These are phyloP conservation scores for Leptoclinus maculatus DNA, from an alignment of 2,797 vertebrate genomes.

Conservation along the genomic window DNA sequence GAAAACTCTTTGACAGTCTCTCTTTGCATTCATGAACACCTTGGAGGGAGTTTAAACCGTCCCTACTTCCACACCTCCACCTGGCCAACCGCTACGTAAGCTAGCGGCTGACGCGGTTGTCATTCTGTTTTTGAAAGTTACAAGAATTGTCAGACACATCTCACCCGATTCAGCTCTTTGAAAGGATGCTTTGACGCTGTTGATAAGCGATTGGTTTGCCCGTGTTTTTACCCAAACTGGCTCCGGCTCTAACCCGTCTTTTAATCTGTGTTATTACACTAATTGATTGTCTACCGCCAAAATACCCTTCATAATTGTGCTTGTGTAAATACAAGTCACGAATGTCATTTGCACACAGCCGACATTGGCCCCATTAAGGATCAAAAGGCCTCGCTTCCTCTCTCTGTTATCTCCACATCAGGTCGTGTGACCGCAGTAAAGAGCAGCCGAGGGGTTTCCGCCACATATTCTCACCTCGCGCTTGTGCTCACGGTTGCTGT, in stretches of 20 bases:
- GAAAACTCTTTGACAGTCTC: not conserved
- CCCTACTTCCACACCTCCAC: no score
- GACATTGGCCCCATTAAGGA: constrained; percentile 74
- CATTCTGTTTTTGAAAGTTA: no score
- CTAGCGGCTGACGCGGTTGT: no score
- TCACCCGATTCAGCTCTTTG: no score
- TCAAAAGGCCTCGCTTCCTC: constrained; percentile 78
- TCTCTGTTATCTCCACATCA: constrained; percentile 76
- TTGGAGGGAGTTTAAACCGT: no score
- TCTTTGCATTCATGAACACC: not conserved
- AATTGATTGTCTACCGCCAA: constrained; percentile 77
- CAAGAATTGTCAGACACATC: no score
- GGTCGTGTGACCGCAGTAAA: constrained; percentile 66
- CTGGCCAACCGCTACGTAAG: no score
- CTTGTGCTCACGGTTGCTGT: not conserved
- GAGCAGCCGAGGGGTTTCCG: constrained; percentile 43
- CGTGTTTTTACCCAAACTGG: constrained; percentile 47
- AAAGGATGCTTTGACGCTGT: no score
- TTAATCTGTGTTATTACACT: constrained; percentile 69
- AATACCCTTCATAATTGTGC: constrained; percentile 75
- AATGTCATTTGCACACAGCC: constrained; percentile 76
- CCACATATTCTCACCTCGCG: constrained; percentile 17
- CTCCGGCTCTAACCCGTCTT: constrained; percentile 55
- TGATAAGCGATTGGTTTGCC: no score
- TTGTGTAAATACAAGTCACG: constrained; percentile 75